Evolutionary conservation across 2,113 vertebrate genomes (phyloP), one percentile per base, ranked within the genome.

Genomic region (Ursus arctos): DNA sequence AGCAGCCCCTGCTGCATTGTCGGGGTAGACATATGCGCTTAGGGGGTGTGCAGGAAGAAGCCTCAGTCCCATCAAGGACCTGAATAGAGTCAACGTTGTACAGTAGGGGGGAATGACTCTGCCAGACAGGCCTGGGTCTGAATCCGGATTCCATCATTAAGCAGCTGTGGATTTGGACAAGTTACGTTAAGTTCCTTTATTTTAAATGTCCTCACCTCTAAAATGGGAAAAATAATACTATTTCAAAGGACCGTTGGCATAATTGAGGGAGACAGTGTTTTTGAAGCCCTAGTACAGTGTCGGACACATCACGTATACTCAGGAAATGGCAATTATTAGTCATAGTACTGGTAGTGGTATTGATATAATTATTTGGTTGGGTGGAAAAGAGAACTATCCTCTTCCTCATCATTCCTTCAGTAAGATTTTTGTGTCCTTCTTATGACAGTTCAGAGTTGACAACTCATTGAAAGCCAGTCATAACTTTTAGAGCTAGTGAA

Each of bases 401-500:
- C 53, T 91, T 80, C 71, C 15, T 86, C 61, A 79, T 85, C 59
- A 51, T 51, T 80, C 77, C 71, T 61, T 86, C 61, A 69, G 40
- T 19, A 92, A 71, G 61, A 86, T 36, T 86, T 80, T 86, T 92
- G 77, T 63, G 80, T 86, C 24, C 40, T 86, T 7, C 80, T 80
- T 69, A 61, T 92, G 43, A 61, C 11, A 86, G 22, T 59, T 91
- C 71, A 59, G 47, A 65, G 16, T 86, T 86, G 61, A 53, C 72
- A 51, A 79, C 63, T 86, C 61, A 86, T 1, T 80, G 72, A 61
- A 24, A 86, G 10, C 14, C 1, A 92, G 33, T 13, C 81, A 26
- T 80, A 80, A 71, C 61, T 86, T 92, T 92, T 61, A 88, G 82
- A 76, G 67, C 47, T 59, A 74, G 22, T 88, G 49, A 83, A 82